These are phyloP conservation scores for Anthophora plumipes DNA, from an alignment of 2,888 invertebrate species.

Conservation along the genomic window DNA sequence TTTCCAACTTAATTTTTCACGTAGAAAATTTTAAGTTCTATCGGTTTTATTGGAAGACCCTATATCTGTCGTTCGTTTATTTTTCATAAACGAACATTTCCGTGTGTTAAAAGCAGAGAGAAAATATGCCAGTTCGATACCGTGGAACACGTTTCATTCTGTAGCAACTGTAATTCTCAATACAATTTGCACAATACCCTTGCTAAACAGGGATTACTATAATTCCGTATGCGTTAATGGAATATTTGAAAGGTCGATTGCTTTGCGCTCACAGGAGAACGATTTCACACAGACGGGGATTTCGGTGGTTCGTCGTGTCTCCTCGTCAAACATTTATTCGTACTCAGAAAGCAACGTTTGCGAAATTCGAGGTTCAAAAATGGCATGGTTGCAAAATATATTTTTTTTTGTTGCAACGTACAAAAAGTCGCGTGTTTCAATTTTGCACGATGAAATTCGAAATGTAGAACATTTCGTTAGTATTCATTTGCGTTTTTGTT, in stretches of 20 bases:
- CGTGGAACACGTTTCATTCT: constrained; percentile 13
- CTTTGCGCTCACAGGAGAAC: background rate
- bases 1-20: too few relatives aligned
- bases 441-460: too few relatives aligned
- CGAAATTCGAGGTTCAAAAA: background rate
- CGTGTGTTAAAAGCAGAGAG: too few relatives aligned
- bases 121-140: too few relatives aligned
- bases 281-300: background rate
- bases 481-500: too few relatives aligned
- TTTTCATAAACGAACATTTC: background rate
- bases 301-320: background rate
- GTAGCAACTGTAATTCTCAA: background rate
- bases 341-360: background rate
- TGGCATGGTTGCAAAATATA: background rate
- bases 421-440: too few relatives aligned
- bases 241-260: constrained; percentile 7
- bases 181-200: background rate
- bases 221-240: constrained; percentile 12
- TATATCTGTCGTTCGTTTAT: constrained; percentile 20
- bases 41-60: too few relatives aligned
- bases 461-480: too few relatives aligned
- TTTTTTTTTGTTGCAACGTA: too few relatives aligned
- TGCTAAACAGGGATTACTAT: constrained; percentile 17
- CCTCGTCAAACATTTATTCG: background rate
- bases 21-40: too few relatives aligned